Base-by-base conservation (phyloP, 2,113 vertebrate genomes). In the Fukomys damarensis region DNA sequence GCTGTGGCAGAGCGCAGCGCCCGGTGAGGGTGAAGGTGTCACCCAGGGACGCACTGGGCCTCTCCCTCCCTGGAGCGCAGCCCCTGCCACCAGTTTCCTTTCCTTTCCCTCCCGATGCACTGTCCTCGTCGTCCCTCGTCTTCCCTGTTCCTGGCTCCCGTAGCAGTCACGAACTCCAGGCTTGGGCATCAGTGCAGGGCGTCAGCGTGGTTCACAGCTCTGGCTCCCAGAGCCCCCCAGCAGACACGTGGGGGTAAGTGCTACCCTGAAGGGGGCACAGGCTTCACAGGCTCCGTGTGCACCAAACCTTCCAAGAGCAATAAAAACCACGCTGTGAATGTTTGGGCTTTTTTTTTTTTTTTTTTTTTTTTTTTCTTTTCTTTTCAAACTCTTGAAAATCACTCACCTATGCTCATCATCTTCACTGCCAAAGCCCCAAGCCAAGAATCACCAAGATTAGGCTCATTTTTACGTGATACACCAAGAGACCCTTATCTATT, bases 241-340 rank as follows among this genome's bases (percentile, higher is more conserved):
- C 76, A 4, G 30, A 79, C 76, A 10, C 19, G 30, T 5, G 54
- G 46, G 46, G 46, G 88, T 94, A 66, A 95, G 92, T 91, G 74
- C 88, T 5, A 80, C 92, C n/a, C 59, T 46, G 89, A 97, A 43
- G 38, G 35, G 8, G 56, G 46, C 46, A 3, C 86, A 26, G 61
- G 85, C 79, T 46, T 9, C 5, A 26, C 30, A 19, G 20, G 76
- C 76, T 54, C 76, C 97, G 97, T 97, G 96, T 96, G 98, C 97
- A 94, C 96, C 94, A 87, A 97, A 98, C 97, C 98, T 98, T 98
- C 97, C 92, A 98, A 98, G 97, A 98, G 98, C 98, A 98, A 98
- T 98, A 98, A 98, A 98, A 98, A 98, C 96, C 98, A 96, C 97
- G 97, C 97, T 91, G 84, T 87, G 96, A 94, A 87, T 86, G 91